phyloP scores from a whole-genome alignment of 2,797 vertebrate species.

The Lutjanus argentimaculatus region DNA sequence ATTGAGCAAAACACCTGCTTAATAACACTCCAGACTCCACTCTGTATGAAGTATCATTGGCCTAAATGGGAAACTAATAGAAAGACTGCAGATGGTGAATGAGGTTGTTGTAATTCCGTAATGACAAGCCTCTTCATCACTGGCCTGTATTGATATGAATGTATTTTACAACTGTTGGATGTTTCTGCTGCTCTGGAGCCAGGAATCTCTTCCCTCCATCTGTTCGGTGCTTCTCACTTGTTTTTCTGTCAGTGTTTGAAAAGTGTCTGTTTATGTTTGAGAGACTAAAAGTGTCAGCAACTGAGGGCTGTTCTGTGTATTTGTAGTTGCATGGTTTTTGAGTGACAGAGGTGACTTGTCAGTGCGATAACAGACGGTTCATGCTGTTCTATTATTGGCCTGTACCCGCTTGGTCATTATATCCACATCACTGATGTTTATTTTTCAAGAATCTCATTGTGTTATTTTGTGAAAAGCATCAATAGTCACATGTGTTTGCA shows the following conservation, averaged over 20 bases:
- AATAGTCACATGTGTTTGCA: too few relatives aligned
- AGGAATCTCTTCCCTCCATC: slow-evolving; percentile 12
- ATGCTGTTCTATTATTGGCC: too few relatives aligned
- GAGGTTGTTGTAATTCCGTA: slow-evolving; percentile 37
- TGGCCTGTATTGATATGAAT: slow-evolving; percentile 8
- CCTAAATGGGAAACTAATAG: slow-evolving; percentile 24
- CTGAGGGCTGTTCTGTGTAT: neutral
- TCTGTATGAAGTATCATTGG: slow-evolving; percentile 19
- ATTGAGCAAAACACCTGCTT: slow-evolving; percentile 35
- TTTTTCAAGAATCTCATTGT: too few relatives aligned
- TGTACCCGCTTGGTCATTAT: too few relatives aligned
- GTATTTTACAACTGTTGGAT: neutral
- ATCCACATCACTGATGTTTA: too few relatives aligned
- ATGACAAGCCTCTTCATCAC: slow-evolving; percentile 30
- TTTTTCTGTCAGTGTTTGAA: neutral
- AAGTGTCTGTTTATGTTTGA: neutral
- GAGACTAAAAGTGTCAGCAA: neutral
- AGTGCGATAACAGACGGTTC: neutral
- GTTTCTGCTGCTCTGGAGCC: slow-evolving; percentile 5
- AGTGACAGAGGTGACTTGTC: neutral
- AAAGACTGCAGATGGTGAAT: slow-evolving; percentile 53
- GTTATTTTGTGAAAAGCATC: too few relatives aligned
- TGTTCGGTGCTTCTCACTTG: neutral
- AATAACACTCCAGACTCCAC: slow-evolving; percentile 31
- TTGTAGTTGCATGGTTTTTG: neutral